Conservation (phyloP, 2,888 invertebrate genomes). For the Mamestra brassicae region DNA sequence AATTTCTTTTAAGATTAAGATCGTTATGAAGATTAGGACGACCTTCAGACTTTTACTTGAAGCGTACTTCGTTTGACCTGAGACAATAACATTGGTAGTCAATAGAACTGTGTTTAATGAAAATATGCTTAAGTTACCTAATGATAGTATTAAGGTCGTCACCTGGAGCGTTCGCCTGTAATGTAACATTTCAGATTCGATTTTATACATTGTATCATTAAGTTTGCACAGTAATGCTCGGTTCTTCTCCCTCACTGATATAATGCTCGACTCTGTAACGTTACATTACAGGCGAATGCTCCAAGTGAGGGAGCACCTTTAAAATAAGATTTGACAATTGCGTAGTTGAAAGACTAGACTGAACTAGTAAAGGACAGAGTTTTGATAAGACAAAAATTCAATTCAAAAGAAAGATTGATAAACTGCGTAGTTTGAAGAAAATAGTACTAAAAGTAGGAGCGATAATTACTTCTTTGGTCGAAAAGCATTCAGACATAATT, state of each 20-base stretch:
- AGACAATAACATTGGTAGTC: neutral
- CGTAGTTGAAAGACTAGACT: neutral
- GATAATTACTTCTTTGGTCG: neutral
- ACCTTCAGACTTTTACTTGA: slow-evolving; percentile 33
- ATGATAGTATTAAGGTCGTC: neutral
- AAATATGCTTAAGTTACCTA: neutral
- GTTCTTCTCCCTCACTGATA: too few relatives aligned
- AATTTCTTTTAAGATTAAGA: slow-evolving; percentile 53
- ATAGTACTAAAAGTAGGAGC: neutral
- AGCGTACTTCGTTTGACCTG: neutral
- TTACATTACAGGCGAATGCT: too few relatives aligned
- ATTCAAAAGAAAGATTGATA: too few relatives aligned
- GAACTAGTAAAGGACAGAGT: neutral
- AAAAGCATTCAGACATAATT: slow-evolving; percentile 1
- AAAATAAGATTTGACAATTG: neutral
- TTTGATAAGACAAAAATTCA: neutral
- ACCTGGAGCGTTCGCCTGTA: too few relatives aligned
- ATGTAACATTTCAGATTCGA: too few relatives aligned
- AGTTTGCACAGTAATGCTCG: too few relatives aligned
- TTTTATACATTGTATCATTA: too few relatives aligned
- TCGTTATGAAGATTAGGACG: slow-evolving; percentile 40
- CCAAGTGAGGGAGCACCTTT: too few relatives aligned
- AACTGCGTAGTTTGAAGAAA: neutral
- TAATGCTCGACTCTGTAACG: too few relatives aligned
- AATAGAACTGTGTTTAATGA: neutral